Evolutionary conservation across 64 coral and sea anemone genomes (phyloP).

Genomic region (Stichodactyla mertensii): DNA sequence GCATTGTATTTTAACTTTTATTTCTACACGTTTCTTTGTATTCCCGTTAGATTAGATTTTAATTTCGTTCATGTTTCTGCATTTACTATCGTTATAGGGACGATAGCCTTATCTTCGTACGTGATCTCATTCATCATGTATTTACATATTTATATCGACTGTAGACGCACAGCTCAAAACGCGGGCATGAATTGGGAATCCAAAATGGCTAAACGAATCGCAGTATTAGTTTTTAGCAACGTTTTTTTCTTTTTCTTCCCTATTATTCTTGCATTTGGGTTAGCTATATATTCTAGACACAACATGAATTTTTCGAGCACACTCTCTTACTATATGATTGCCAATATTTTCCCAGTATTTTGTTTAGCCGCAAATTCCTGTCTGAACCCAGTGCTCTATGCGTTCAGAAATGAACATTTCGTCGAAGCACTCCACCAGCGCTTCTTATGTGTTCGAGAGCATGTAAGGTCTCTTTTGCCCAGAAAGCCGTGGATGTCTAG

Average conservation of each 20-base stretch:
- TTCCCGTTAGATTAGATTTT: background rate
- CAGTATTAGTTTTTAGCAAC: background rate
- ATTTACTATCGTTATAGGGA: background rate
- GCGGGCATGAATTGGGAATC: background rate
- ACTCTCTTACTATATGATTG: background rate
- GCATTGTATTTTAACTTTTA: background rate
- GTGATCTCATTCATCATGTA: background rate
- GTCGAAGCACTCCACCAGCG: no score
- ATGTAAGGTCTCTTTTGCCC: no score
- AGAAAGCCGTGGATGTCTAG: no score
- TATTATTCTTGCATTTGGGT: background rate
- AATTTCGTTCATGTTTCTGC: background rate
- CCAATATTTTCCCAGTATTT: background rate
- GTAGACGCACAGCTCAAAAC: background rate
- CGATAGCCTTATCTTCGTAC: background rate
- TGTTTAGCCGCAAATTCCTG: background rate
- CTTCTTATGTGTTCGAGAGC: no score
- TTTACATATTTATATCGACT: background rate
- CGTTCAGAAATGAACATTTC: background rate
- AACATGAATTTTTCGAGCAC: background rate
- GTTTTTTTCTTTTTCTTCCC: conserved; percentile 4
- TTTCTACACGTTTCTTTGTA: background rate
- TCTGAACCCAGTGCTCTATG: background rate
- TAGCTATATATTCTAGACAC: background rate
- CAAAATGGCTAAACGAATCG: background rate